These are phyloP conservation scores for Oscheius sp. DNA, from an alignment of 2,888 invertebrate genomes.

Conservation along the genomic window DNA sequence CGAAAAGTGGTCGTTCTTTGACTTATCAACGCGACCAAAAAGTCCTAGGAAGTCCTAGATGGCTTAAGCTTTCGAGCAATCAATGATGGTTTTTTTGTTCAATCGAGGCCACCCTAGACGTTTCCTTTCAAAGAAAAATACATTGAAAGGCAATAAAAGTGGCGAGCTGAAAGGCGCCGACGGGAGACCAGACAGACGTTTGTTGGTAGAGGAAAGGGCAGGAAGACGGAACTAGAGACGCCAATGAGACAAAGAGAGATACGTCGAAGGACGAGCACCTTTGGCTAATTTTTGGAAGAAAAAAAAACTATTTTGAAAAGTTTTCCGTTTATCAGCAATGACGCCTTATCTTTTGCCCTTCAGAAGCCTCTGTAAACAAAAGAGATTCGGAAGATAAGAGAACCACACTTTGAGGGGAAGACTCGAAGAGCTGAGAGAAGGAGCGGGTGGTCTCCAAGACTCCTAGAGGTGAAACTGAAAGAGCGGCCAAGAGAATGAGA, in stretches of 20 bases:
- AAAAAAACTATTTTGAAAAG: not conserved
- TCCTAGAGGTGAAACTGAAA: not conserved
- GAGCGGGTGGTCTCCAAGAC: not conserved
- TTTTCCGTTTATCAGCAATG: not conserved
- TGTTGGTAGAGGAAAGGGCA: not conserved
- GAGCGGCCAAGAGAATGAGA: not conserved
- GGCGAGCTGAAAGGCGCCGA: no score
- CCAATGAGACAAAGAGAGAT: not conserved
- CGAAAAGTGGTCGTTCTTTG: no score
- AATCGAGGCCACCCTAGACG: no score
- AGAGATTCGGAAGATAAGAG: constrained; percentile 5
- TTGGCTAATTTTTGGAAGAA: no score
- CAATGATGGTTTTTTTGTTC: no score
- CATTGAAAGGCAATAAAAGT: no score
- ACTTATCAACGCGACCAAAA: no score
- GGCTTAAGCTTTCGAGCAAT: no score
- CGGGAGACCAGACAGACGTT: not conserved
- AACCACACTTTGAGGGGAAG: no score
- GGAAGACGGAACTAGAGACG: not conserved
- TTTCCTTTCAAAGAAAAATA: no score
- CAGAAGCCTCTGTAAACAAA: not conserved
- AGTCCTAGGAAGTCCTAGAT: no score
- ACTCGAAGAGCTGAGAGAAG: no score
- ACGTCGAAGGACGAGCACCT: not conserved
- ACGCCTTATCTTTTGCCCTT: constrained; percentile 4